Evolutionary conservation across 2,113 vertebrate species (phyloP), one percentile per base, ranked within the genome.

Genomic region (Oryctolagus cuniculus): DNA sequence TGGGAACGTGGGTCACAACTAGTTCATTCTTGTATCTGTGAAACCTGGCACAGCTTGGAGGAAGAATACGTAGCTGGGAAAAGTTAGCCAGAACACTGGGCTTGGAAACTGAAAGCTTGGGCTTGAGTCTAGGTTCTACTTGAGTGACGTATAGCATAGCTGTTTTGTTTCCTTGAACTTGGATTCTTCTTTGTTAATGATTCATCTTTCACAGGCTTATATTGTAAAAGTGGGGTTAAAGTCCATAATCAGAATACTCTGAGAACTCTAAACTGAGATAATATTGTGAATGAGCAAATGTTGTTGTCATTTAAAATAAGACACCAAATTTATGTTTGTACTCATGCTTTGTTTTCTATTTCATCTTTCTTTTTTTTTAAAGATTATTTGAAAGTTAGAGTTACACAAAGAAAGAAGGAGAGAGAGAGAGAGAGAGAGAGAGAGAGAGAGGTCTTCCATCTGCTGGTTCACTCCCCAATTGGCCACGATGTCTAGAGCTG

Each of bases 1-100:
- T 9, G 44, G 34, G 64, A 66, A 8, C 2, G 2, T 0, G 19
- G 66, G 15, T 55, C 19, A 16, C 0, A 5, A 63, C n/a, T 15
- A 53, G 10, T 9, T 51, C n/a, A 51, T 17, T 27, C 8, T 0
- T 3, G 3, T 17, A 49, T 67, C 31, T 31, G 4, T 10, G 8
- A 38, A 22, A 82, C 27, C n/a, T 5, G 29, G 55, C 0, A 2
- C 6, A 11, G 4, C 36, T 64, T 22, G 24, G 36, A 90, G 27
- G 36, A n/a, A 16, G 1, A 0, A 8, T 3, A 10, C 21, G 27
- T 15, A 9, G 21, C 9, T 16, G 2, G 8, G 29, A 19, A 5
- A 24, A 61, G 24, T 44, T 16, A 25, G 8, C 11, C 53, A 61
- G 24, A 53, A 38, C 4, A 2, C 8, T 27, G n/a, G 25, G 25